A percentile compares a stretch with the other conserved stretches of the same genome.
Conservation (phyloP, 2,888 invertebrate species). For the Torymus texanus region DNA sequence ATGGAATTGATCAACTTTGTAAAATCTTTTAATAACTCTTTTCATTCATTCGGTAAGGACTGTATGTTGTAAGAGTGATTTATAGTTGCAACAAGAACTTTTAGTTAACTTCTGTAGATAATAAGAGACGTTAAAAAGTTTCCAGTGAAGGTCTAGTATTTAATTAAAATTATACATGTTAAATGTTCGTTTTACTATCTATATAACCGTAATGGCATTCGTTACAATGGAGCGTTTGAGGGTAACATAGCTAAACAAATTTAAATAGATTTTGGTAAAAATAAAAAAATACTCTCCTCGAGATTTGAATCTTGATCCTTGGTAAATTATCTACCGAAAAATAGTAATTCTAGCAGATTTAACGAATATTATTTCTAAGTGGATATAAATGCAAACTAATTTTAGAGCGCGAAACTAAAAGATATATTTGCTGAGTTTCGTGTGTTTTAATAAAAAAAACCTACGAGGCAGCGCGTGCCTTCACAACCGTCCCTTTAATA, state of each 20-base stretch:
- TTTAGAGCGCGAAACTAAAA: conserved; percentile 2
- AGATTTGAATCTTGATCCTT: neutral
- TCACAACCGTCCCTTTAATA: conserved; percentile 51
- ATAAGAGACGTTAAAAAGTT: too few relatives aligned
- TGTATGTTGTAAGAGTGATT: too few relatives aligned
- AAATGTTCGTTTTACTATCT: neutral
- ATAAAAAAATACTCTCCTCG: conserved; percentile 5
- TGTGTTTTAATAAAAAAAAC: conserved; percentile 23
- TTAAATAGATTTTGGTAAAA: neutral
- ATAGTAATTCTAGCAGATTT: conserved; percentile 5
- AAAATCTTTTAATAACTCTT: neutral
- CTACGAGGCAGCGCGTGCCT: conserved; percentile 45
- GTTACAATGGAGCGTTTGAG: neutral
- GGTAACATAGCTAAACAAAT: conserved; percentile 27
- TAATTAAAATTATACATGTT: neutral
- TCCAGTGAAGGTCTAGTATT: neutral
- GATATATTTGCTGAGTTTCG: conserved; percentile 11
- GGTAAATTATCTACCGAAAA: conserved; percentile 4
- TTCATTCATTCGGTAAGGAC: too few relatives aligned
- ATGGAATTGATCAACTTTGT: neutral
- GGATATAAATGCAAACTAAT: conserved; percentile 1
- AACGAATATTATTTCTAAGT: conserved; percentile 1
- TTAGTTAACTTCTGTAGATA: too few relatives aligned
- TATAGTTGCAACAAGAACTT: too few relatives aligned
- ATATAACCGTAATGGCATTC: too few relatives aligned